phyloP scores from a whole-genome alignment of 2,113 vertebrate species.

The Rhinichthys klamathensis region DNA sequence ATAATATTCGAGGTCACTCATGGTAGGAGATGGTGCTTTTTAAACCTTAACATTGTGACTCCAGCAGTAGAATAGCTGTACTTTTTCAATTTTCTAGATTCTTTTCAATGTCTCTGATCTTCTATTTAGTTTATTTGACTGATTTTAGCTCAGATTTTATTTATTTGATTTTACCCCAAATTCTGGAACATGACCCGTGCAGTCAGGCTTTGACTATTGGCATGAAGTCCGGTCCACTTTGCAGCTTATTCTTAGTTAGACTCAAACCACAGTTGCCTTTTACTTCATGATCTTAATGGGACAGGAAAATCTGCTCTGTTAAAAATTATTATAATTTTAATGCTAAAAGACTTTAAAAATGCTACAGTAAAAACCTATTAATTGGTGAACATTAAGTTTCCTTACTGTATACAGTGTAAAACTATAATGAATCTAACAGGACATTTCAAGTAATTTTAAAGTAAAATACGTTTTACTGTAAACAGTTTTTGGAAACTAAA shows the following conservation, averaged over 20 bases:
- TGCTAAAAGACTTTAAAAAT: too few species aligned
- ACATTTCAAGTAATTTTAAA: too few species aligned
- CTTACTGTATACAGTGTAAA: too few species aligned
- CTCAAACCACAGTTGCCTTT: background rate
- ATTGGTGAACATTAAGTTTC: too few species aligned
- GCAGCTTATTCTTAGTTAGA: background rate
- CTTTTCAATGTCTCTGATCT: background rate
- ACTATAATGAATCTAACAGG: too few species aligned
- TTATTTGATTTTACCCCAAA: too few species aligned
- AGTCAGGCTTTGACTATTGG: background rate
- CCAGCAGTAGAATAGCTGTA: background rate
- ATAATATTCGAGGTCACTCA: background rate
- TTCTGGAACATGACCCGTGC: background rate
- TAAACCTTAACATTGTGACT: constrained; percentile 2
- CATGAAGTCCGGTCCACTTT: background rate
- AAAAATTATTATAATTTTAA: too few species aligned
- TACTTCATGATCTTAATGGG: too few species aligned
- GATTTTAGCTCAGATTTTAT: background rate
- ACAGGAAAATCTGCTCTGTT: too few species aligned
- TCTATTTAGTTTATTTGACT: background rate
- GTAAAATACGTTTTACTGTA: too few species aligned
- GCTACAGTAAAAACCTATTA: too few species aligned
- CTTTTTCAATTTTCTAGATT: background rate
- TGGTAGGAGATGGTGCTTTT: background rate
- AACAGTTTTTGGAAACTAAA: too few species aligned